Evolutionary conservation across 2,888 invertebrate species (phyloP).

Genomic region (Aphidius colemani): DNA sequence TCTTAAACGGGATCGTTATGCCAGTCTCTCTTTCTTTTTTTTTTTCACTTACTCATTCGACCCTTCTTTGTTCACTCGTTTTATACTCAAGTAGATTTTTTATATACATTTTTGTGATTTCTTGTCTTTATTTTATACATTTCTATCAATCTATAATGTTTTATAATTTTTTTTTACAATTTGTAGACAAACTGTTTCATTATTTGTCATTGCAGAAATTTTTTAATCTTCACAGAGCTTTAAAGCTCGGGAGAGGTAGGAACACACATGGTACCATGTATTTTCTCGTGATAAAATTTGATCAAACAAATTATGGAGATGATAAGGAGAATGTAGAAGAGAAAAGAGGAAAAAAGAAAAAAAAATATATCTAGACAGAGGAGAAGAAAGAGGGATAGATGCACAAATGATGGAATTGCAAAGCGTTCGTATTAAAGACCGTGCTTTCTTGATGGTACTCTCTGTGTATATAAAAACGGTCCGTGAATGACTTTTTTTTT

Average conservation of each 20-base stretch:
- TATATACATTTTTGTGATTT: too few relatives aligned
- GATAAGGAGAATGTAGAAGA: constrained; percentile 15
- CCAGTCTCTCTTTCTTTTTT: constrained; percentile 34
- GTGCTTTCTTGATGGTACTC: constrained; percentile 4
- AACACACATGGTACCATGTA: constrained; percentile 31
- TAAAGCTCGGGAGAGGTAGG: too few relatives aligned
- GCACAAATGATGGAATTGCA: constrained; percentile 16
- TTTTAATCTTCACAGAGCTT: too few relatives aligned
- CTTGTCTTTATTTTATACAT: too few relatives aligned
- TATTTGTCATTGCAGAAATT: too few relatives aligned
- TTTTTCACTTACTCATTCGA: constrained; percentile 11
- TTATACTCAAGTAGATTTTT: too few relatives aligned
- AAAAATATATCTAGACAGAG: too few relatives aligned
- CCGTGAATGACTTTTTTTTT: constrained; percentile 1
- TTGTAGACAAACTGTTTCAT: too few relatives aligned
- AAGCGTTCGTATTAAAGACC: constrained; percentile 20
- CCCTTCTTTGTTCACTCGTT: constrained; percentile 28
- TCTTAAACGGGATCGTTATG: constrained; percentile 58
- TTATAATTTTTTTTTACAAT: too few relatives aligned
- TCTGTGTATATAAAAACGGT: constrained; percentile 17
- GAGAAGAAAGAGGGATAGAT: background rate
- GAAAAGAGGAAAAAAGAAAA: background rate
- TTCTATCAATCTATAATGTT: too few relatives aligned
- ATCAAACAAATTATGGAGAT: constrained; percentile 8
- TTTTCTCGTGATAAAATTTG: constrained; percentile 10